These are phyloP conservation scores for Oryzias woworae DNA, from an alignment of 2,113 vertebrate genomes.

Conservation along the genomic window DNA sequence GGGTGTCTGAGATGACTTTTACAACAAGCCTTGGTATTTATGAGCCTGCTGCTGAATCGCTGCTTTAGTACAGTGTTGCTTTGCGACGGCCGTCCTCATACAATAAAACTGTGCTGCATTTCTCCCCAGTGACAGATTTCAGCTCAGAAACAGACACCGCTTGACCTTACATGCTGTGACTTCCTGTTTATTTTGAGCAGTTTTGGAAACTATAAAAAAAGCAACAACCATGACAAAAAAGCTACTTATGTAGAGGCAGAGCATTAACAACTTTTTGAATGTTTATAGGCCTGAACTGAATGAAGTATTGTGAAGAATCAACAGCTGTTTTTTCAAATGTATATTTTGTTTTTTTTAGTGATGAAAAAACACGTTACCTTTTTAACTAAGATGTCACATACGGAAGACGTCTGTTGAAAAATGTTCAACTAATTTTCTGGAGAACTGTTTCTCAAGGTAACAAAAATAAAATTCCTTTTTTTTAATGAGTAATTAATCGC, in stretches of 20 bases:
- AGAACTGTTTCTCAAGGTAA: no score
- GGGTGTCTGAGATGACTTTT: background rate
- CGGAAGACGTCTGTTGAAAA: no score
- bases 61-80: conserved; percentile 23
- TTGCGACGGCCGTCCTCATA: conserved; percentile 17
- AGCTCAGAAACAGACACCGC: conserved; percentile 24
- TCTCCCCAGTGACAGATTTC: conserved; percentile 19
- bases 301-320: background rate
- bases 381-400: no score
- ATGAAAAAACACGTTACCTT: no score
- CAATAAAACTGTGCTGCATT: conserved; percentile 36
- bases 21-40: background rate
- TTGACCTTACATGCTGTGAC: conserved; percentile 13
- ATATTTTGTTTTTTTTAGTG: background rate
- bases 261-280: conserved; percentile 26
- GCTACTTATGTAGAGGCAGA: conserved; percentile 1
- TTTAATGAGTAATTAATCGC: no score
- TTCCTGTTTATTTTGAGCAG: conserved; percentile 12
- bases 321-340: background rate
- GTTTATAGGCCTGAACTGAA: conserved; percentile 7
- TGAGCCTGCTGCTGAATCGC: conserved; percentile 1
- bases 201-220: conserved; percentile 36
- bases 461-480: no score
- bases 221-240: background rate
- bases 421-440: no score